Base-by-base conservation (phyloP, 2,888 invertebrate species). In the Drosophila macrospina region DNA sequence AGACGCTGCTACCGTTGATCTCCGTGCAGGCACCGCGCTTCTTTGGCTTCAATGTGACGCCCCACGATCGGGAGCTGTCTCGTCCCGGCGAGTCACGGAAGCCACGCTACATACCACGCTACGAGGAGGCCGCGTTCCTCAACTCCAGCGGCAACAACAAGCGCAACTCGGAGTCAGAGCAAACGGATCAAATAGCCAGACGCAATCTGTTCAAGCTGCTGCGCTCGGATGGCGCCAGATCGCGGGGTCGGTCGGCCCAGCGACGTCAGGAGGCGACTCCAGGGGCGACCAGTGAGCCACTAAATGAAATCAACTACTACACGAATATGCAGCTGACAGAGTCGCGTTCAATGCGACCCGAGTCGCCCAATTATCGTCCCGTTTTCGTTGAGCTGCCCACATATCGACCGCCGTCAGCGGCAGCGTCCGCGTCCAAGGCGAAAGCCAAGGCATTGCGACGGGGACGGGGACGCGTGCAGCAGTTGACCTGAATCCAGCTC, bases 11-110 rank as follows among this genome's bases (percentile, higher is more conserved):
- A 55, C 96, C 96, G 0, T 90, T 96, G 5, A 96, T 96, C 8
- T 96, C 96, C 11, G 95, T 95, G 44, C 96, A 96, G 90, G 96
- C 96, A 0, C 96, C 96, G 0, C 94, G 94, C 62, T 94, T 96
- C 69, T 94, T 94, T 8, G 93, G 94, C 75, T 94, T 94, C 73
- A 87, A 89, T 74, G 85, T 89, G 3, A 83, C 78, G 2, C 78
- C 85, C 0, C 72, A 67, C 2, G 81, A 83, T 7, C 72, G 69
- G 1, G 83, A 91, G 2, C 44, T 41, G 4, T 20, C 37, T 7
- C 59, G 67, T 8, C 20, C 50, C 4, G 52, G 66, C 0, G 85
- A 85, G 32, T 80, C 86, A 0, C 88, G 91, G 8, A 91, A 93
- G 92, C 94, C 94, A 0, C 93, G 95, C 52, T 95, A 95, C 80